These are phyloP conservation scores for Drosophila navojoa DNA, from an alignment of 1,140 invertebrate genomes.

Conservation along the genomic window DNA sequence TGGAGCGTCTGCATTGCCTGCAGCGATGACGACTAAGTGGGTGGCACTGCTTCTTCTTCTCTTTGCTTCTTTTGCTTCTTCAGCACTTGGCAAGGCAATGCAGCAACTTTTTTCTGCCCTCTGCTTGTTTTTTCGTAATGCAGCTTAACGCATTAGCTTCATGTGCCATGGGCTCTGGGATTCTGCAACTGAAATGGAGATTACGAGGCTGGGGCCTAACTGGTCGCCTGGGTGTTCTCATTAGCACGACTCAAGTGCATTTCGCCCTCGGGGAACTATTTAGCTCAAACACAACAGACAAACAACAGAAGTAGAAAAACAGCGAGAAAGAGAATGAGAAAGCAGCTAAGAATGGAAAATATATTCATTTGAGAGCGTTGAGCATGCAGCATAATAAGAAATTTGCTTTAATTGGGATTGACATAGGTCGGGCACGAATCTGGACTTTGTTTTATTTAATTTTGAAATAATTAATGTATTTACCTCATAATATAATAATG, in stretches of 20 bases:
- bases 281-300: conserved; percentile 63
- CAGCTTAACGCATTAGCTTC: conserved; percentile 21
- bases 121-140: conserved; percentile 66
- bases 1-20: conserved; percentile 71
- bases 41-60: conserved; percentile 20
- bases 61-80: too few relatives aligned
- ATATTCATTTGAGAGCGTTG: conserved; percentile 54
- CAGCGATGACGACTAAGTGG: conserved; percentile 37
- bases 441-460: too few relatives aligned
- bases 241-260: conserved; percentile 80
- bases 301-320: conserved; percentile 37
- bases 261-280: conserved; percentile 77
- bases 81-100: conserved; percentile 41
- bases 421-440: conserved; percentile 17
- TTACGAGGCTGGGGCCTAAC: neutral
- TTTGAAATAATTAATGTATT: too few relatives aligned
- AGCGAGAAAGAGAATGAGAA: conserved; percentile 2
- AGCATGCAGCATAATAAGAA: conserved; percentile 34
- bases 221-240: conserved; percentile 74
- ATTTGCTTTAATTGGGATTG: conserved; percentile 46
- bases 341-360: conserved; percentile 12
- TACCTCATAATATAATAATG: too few relatives aligned
- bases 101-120: conserved; percentile 59
- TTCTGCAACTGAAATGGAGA: neutral
- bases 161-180: conserved; percentile 6